phyloP scores from a whole-genome alignment of 2,113 vertebrate genomes.

The Halcyon malimbica region DNA sequence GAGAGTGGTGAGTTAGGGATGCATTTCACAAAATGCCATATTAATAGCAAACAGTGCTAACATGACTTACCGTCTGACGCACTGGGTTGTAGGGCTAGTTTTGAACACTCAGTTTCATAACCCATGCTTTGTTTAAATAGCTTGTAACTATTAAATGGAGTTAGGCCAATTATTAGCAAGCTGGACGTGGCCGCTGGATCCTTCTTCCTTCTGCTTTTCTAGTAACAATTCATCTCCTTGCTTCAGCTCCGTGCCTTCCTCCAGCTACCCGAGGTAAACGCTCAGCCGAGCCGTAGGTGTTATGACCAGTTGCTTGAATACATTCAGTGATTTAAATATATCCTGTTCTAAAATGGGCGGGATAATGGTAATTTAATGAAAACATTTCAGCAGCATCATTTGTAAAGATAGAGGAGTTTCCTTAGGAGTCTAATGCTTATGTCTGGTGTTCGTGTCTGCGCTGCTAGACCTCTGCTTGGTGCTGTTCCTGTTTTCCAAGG shows the following conservation, averaged over 20 bases:
- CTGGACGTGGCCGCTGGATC: background rate
- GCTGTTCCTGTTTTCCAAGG: background rate
- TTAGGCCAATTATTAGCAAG: background rate
- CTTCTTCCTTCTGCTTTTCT: background rate
- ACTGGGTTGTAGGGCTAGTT: background rate
- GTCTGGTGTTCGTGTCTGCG: background rate
- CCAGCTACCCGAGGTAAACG: background rate
- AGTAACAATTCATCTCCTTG: background rate
- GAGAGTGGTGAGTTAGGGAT: background rate
- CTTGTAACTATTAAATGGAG: background rate
- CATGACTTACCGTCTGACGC: background rate
- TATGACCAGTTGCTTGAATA: conserved; percentile 40
- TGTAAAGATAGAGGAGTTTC: conserved; percentile 5
- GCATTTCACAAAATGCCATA: background rate
- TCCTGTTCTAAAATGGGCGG: conserved; percentile 34
- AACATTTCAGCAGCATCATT: background rate
- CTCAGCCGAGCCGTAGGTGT: background rate
- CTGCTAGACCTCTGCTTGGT: background rate
- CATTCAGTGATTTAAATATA: conserved; percentile 47
- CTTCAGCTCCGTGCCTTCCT: background rate
- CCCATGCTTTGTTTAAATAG: background rate
- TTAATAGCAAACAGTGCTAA: background rate
- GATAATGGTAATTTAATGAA: conserved; percentile 26
- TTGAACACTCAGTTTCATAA: background rate
- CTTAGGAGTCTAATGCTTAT: background rate